A percentile compares a stretch with the other conserved stretches of the same genome.
Conservation (phyloP, 2,797 vertebrate species). For the Dicrostonyx torquatus region DNA sequence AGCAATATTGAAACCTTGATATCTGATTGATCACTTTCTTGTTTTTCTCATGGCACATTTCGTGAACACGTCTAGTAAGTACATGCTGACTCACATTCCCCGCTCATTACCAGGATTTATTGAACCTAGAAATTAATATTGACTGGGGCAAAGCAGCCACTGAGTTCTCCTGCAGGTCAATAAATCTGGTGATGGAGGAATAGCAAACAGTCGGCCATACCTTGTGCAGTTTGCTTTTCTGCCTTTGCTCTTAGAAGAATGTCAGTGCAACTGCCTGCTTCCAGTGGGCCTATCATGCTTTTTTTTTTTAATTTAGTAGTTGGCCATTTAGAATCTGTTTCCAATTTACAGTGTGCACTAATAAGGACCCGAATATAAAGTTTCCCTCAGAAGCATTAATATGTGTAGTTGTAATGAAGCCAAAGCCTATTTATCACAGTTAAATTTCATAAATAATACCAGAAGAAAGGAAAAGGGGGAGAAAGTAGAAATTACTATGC, state of each 20-base stretch:
- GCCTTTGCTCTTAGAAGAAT: constrained; percentile 68
- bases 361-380: constrained; percentile 73
- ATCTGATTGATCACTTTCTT: constrained; percentile 63
- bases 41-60: constrained; percentile 62
- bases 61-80: constrained; percentile 72
- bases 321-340: constrained; percentile 78
- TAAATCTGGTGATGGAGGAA: constrained; percentile 75
- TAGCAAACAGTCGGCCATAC: constrained; percentile 44
- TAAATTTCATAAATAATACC: constrained; percentile 76
- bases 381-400: constrained; percentile 78
- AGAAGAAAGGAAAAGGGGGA: constrained; percentile 51
- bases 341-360: constrained; percentile 78
- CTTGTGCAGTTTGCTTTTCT: constrained; percentile 33
- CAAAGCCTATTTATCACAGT: constrained; percentile 74
- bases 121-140: constrained; percentile 78
- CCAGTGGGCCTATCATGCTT: constrained; percentile 78
- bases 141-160: constrained; percentile 70
- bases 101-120: constrained; percentile 80
- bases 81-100: constrained; percentile 58
- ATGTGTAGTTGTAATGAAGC: constrained; percentile 67
- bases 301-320: constrained; percentile 73
- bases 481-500: constrained; percentile 10
- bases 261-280: constrained; percentile 71
- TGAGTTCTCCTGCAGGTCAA: constrained; percentile 71
- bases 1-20: constrained; percentile 61